phyloP scores from a whole-genome alignment of 2,113 vertebrate species.

The Leiothrix lutea region DNA sequence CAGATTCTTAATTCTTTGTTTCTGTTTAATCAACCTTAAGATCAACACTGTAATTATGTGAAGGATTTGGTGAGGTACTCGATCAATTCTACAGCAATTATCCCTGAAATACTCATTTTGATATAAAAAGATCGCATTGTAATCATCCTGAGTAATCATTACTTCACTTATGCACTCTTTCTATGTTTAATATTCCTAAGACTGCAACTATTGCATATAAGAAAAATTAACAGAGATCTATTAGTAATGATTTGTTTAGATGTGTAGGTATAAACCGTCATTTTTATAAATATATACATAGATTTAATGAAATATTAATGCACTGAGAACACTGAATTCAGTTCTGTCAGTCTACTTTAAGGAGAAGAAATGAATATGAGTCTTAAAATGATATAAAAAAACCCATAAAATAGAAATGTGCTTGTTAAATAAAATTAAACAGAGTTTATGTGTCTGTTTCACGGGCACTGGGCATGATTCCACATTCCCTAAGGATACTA shows the following conservation, averaged over 20 bases:
- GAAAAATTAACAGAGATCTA: background rate
- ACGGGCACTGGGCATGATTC: slow-evolving; percentile 4
- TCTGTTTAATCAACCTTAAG: background rate
- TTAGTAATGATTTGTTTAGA: background rate
- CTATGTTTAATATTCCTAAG: background rate
- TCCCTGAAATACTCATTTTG: background rate
- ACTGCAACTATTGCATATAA: background rate
- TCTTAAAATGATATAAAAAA: slow-evolving; percentile 54
- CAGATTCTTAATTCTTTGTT: background rate
- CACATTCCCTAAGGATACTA: slow-evolving; percentile 29
- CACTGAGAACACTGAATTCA: slow-evolving; percentile 26
- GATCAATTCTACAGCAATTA: background rate
- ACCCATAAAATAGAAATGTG: slow-evolving; percentile 24
- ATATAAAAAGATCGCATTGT: background rate
- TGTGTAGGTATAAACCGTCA: background rate
- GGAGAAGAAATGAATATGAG: slow-evolving; percentile 61
- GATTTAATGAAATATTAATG: slow-evolving; percentile 45
- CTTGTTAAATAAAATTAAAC: slow-evolving; percentile 67
- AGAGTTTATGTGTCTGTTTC: slow-evolving; percentile 44
- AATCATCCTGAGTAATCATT: background rate
- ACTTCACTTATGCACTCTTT: background rate
- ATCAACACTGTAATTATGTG: background rate
- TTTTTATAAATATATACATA: background rate
- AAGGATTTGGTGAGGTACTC: background rate
- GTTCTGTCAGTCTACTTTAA: slow-evolving; percentile 56